A percentile compares a stretch with the other conserved stretches of the same genome.
These are phyloP conservation scores for Marmota monax DNA, from an alignment of 2,113 vertebrate species.

Conservation along the genomic window DNA sequence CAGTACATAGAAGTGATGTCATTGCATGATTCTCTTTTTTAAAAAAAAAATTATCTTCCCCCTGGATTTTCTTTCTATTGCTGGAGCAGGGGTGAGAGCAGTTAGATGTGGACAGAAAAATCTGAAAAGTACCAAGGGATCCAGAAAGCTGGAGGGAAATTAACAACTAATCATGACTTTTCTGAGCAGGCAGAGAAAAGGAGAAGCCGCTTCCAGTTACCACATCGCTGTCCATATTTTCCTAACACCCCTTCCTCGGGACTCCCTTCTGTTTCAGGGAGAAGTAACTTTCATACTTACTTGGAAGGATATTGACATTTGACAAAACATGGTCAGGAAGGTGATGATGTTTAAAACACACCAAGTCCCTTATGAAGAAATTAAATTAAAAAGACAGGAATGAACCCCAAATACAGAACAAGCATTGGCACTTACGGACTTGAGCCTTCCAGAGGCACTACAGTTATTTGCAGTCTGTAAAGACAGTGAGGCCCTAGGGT, in stretches of 20 bases:
- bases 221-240: too few relatives aligned
- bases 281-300: not conserved
- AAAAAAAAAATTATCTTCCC: not conserved
- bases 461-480: not conserved
- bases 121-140: not conserved
- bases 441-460: not conserved
- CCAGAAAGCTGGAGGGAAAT: not conserved
- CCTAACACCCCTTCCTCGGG: too few relatives aligned
- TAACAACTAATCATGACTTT: not conserved
- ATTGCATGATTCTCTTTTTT: not conserved
- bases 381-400: not conserved
- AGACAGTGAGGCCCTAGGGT: not conserved
- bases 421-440: not conserved
- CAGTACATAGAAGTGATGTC: not conserved
- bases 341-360: not conserved
- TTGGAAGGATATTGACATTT: not conserved
- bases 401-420: not conserved
- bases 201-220: not conserved
- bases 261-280: not conserved
- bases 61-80: not conserved
- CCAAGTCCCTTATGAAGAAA: not conserved
- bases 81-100: rapidly evolving
- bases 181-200: not conserved
- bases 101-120: not conserved
- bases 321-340: not conserved